Evolutionary conservation across 2,113 vertebrate species (phyloP), one percentile per base, ranked within the genome.

Genomic region (Accipiter cooperii): DNA sequence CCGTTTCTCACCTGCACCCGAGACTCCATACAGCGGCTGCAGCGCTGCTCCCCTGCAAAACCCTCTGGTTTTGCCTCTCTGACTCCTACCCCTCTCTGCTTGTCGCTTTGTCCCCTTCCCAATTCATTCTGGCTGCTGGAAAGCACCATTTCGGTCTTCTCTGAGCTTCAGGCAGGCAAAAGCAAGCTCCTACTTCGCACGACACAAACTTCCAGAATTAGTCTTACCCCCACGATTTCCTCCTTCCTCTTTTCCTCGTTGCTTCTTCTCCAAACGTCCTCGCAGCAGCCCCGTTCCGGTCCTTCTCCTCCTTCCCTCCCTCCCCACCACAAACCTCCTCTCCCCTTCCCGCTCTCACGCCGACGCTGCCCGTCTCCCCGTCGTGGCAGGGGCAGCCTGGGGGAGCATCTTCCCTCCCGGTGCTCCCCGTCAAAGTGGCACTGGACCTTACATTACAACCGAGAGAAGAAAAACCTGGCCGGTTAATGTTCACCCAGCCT

Each of bases 21-120:
- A n/a, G 38, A 31, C 16, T 44, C 38, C 3, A 3, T 1, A 0
- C 40, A 4, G 42, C 0, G 5, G 12, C 58, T 34, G 36, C 0
- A 0, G 21, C 5, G 86, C 71, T 40, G 87, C 80, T 63, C 14
- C 38, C 52, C n/a, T 38, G 57, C 47, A 46, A 49, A n/a, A 17
- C 8, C 46, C 90, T 52, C 49, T 15, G 60, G 8, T 0, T 51
- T 55, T 40, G 58, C 40, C 66, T 33, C 60, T 36, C 44, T 12
- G 60, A 51, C 38, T 85, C 84, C 74, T 28, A 69, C 12, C 52
- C 46, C 42, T 63, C 70, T 18, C 60, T 66, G 76, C 42, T 34
- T 5, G 3, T 38, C 77, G 9, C 70, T 63, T 17, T 75, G 64
- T 42, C 64, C 89, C 79, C 46, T 33, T 52, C 55, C 42, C 24